Base-by-base conservation (phyloP, 1,140 invertebrate species). In the Sitobion miscanthi region DNA sequence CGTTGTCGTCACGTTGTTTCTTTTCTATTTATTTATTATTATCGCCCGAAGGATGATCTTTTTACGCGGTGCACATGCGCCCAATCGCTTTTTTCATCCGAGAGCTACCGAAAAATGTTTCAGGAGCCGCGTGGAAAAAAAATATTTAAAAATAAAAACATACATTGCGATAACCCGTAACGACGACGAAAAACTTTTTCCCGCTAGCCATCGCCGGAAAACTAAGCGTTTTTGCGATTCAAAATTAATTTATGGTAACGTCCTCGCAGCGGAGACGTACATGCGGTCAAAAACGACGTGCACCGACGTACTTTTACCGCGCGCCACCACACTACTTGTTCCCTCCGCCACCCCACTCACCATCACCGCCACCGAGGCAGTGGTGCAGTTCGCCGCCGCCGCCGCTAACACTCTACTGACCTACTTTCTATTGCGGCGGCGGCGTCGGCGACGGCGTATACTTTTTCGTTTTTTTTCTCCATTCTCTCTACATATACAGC, bases 341-440 rank as follows among this genome's bases (percentile, higher is more conserved):
- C 90, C 62, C 90, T 47, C 90, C 42, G 9, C 38, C 89, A 23
- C 47, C 25, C 62, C 62, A 77, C 89, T 17, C 57, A 7, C 7
- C 23, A 0, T 14, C 88, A 9, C 42, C 57, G 6, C 25, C 25
- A 30, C 38, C 52, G 89, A 17, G 20, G 42, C 30, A 45, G 54
- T n/a, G 62, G 62, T 77, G 62, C 30, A 77, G 62, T 77, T 25
- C 57, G 57, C 54, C 30, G 54, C 62, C 62, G 62, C 62, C 57
- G 38, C 88, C 35, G n/a, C 23, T 82, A 91, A 91, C 90, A 91
- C 90, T 91, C 90, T 91, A 91, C 90, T 91, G 90, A 91, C 90
- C 90, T 91, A 91, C 90, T 91, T 91, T 91, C 90, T 91, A 77
- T 17, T 38, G 42, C 52, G 87, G 87, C 87, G 87, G 87, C 87